A percentile compares a stretch with the other conserved stretches of the same genome.
Conservation (phyloP, 2,113 vertebrate species). For the Leucopternis melanops region DNA sequence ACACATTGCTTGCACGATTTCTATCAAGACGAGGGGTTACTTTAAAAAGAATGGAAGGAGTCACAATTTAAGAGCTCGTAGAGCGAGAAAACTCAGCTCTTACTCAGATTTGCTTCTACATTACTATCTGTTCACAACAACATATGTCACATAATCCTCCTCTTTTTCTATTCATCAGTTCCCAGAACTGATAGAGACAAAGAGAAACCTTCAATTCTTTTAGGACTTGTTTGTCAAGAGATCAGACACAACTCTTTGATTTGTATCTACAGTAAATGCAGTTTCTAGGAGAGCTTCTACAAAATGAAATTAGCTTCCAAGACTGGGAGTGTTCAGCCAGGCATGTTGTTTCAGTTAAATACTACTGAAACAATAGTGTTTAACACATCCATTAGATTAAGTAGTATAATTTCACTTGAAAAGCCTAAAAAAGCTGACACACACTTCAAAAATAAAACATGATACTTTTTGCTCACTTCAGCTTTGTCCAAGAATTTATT, state of each 20-base stretch:
- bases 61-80: background rate
- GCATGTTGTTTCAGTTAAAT: background rate
- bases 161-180: background rate
- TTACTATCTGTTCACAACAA: background rate
- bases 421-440: background rate
- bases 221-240: background rate
- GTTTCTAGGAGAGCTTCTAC: background rate
- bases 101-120: background rate
- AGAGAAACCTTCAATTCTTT: background rate
- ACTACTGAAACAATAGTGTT: background rate
- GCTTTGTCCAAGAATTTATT: background rate
- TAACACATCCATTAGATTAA: background rate
- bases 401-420: background rate
- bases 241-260: background rate
- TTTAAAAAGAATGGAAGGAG: background rate
- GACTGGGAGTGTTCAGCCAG: background rate
- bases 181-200: background rate
- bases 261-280: background rate
- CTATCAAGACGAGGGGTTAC: background rate
- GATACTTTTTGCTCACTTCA: background rate
- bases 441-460: background rate
- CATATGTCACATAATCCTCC: background rate
- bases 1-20: background rate
- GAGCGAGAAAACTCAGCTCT: background rate
- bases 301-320: background rate